These are phyloP conservation scores for Tauraco hartlaubi DNA, from an alignment of 2,797 vertebrate species.

Conservation along the genomic window DNA sequence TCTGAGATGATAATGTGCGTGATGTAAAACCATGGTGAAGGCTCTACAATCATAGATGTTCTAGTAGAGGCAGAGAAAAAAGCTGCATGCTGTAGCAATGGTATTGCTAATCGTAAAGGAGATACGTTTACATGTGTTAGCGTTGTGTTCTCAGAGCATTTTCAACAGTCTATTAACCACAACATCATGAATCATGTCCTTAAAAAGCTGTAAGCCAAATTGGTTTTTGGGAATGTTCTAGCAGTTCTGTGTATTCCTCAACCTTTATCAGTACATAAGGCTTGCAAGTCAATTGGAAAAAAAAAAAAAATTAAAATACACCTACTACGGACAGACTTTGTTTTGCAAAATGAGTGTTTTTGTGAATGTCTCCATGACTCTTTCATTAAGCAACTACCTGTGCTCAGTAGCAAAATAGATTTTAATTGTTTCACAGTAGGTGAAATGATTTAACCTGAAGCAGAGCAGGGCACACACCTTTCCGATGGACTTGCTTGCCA, in stretches of 20 bases:
- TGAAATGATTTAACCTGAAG: slow-evolving; percentile 68
- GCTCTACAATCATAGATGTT: neutral
- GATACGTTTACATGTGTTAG: neutral
- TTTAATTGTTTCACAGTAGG: slow-evolving; percentile 73
- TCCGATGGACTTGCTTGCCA: neutral
- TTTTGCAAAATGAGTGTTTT: neutral
- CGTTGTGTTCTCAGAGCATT: neutral
- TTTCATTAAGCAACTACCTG: slow-evolving; percentile 67
- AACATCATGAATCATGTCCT: neutral
- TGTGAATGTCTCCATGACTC: slow-evolving; percentile 23
- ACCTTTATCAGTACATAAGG: neutral
- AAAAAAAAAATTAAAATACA: neutral
- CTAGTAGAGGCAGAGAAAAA: neutral
- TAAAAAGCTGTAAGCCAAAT: neutral
- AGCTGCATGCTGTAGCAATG: neutral
- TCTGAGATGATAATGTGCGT: neutral
- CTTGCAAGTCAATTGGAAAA: neutral
- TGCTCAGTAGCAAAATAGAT: slow-evolving; percentile 60
- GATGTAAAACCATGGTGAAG: neutral
- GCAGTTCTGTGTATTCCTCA: neutral
- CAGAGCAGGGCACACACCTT: slow-evolving; percentile 27
- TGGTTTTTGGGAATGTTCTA: neutral
- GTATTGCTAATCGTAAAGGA: neutral
- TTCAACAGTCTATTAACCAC: neutral
- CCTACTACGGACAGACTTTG: neutral